Evolutionary conservation across 1,140 invertebrate species (phyloP).

Genomic region (Delia radicum): DNA sequence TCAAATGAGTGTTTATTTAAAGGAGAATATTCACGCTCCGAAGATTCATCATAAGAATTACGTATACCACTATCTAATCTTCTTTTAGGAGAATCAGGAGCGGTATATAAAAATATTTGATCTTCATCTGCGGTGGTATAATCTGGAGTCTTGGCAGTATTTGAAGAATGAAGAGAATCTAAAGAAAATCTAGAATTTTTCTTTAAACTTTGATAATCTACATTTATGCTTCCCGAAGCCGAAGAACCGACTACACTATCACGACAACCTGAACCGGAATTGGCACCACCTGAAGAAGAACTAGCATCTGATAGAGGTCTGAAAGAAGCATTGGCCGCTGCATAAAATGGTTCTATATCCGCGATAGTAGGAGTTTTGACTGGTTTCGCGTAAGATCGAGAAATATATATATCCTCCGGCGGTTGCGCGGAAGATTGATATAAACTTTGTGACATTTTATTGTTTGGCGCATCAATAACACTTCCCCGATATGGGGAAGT

Average conservation of each 20-base stretch:
- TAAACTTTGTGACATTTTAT: not conserved
- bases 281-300: conserved; percentile 43
- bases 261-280: conserved; percentile 32
- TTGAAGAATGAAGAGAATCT: conserved; percentile 50
- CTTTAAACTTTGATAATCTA: conserved; percentile 47
- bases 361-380: conserved; percentile 48
- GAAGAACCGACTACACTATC: conserved; percentile 29
- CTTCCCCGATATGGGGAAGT: not conserved
- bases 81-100: conserved; percentile 47
- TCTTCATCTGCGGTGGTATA: conserved; percentile 52
- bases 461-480: too few species aligned
- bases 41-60: conserved; percentile 43
- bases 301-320: conserved; percentile 49
- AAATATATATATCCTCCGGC: conserved; percentile 2
- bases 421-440: not conserved
- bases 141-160: conserved; percentile 51
- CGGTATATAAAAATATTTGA: conserved; percentile 51
- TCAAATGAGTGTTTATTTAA: conserved; percentile 39
- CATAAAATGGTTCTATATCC: conserved; percentile 49
- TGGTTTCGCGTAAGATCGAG: conserved; percentile 37
- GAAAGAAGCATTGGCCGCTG: conserved; percentile 35
- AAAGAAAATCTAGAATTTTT: conserved; percentile 52
- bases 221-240: conserved; percentile 13
- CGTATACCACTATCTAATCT: conserved; percentile 45
- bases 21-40: conserved; percentile 47